Base-by-base conservation (phyloP, 2,888 invertebrate genomes). In the Pseudolycoriella hygida region DNA sequence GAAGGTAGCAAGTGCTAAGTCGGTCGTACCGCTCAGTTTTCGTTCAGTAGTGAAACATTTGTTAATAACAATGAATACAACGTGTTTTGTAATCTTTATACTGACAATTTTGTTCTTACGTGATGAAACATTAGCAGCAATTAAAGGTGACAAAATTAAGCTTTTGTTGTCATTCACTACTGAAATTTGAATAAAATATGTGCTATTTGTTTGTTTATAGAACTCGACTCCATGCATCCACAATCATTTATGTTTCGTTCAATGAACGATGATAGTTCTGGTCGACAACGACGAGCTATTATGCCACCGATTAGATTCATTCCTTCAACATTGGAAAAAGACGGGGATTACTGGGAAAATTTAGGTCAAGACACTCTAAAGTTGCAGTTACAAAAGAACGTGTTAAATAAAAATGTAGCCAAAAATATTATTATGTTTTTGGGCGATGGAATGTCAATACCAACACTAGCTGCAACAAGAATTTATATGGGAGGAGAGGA, bases 361-460 rank as follows among this genome's bases (percentile, higher is more conserved):
- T n/a, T 8, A 2, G 41, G 20, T 12, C 20, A 41, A 41, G 14
- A 20, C 10, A 41, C 4, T 20, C 14, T 41, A 14, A 41, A 41
- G 14, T 2, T 14, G 8, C 41, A 41, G 20, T 25, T 41, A 25
- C 25, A 41, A 11, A 41, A 41, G 14, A 41, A 41, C 20, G 25
- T 11, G 14, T 15, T 41, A 41, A 41, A 41, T 14, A 41, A 41
- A 41, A 34, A 64, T 45, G 41, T 59, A 51, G 71, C 72, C 10
- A 66, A 65, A 50, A 82, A 81, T 60, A 64, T 80, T 10, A 75
- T 83, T 42, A 64, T 82, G 59, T 81, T 81, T 59, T 65, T 84
- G 47, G 83, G 82, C 6, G 90, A 90, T 57, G 89, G 89, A 1
- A 86, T 90, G 87, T 85, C 87, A 34, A 72, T 88, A 50, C 73